A percentile compares a stretch with the other conserved stretches of the same genome.
These are phyloP conservation scores for Synanthedon vespiformis DNA, from an alignment of 2,888 invertebrate species.

Conservation along the genomic window DNA sequence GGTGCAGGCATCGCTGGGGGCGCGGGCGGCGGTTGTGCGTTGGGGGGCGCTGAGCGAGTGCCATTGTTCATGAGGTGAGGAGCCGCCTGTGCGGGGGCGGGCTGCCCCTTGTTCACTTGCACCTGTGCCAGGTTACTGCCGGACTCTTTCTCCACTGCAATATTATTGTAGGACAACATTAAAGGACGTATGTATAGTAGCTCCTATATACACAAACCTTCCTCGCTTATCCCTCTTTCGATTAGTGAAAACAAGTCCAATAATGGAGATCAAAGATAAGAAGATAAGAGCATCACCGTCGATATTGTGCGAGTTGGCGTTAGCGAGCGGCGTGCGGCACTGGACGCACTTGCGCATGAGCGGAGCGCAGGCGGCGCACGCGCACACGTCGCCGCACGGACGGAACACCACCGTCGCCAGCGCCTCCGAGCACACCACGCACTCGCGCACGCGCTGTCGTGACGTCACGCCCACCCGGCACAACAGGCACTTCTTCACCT, in stretches of 20 bases:
- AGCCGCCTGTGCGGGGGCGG: conserved; percentile 50
- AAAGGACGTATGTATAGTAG: too few species aligned
- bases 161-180: background rate
- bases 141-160: conserved; percentile 41
- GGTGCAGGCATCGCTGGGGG: conserved; percentile 67
- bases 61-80: conserved; percentile 64
- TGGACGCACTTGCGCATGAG: conserved; percentile 98
- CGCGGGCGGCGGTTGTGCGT: conserved; percentile 13
- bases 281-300: background rate
- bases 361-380: conserved; percentile 86
- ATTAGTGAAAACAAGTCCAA: too few species aligned
- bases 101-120: conserved; percentile 62
- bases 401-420: conserved; percentile 92
- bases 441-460: conserved; percentile 91
- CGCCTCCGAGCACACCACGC: conserved; percentile 95
- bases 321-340: conserved; percentile 84
- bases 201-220: too few species aligned
- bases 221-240: too few species aligned
- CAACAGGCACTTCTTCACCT: conserved; percentile 94
- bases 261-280: too few species aligned
- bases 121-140: conserved; percentile 55
- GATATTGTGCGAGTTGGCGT: conserved; percentile 3
- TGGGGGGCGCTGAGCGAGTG: conserved; percentile 26
- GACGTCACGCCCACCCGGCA: conserved; percentile 88
- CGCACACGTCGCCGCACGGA: conserved; percentile 96